Evolutionary conservation across 1,140 invertebrate genomes (phyloP).

Genomic region (Pentalonia nigronervosa): DNA sequence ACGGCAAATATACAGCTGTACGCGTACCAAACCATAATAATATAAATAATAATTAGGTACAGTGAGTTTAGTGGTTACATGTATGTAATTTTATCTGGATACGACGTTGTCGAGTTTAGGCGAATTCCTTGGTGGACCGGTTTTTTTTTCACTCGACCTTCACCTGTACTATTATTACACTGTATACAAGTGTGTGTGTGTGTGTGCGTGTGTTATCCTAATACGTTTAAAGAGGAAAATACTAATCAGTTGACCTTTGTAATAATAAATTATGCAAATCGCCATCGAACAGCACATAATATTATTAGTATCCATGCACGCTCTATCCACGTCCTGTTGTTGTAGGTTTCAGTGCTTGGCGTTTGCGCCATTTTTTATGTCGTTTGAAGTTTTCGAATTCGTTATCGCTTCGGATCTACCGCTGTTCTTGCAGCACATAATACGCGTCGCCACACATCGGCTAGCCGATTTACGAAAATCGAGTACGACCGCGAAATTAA

Average conservation of each 20-base stretch:
- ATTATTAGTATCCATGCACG: neutral
- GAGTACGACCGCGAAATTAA: neutral
- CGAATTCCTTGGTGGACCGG: constrained; percentile 31
- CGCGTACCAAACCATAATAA: neutral
- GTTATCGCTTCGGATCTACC: neutral
- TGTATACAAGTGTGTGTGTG: neutral
- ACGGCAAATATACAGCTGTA: neutral
- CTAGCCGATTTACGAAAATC: neutral
- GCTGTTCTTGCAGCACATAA: no score
- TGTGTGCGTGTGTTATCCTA: neutral
- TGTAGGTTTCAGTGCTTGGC: no score
- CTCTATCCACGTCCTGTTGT: no score
- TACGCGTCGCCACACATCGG: no score
- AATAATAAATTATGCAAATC: constrained; percentile 9
- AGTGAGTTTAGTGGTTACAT: neutral
- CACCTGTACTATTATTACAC: neutral
- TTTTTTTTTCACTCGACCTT: constrained; percentile 24
- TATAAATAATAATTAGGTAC: neutral
- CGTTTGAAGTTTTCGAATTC: neutral
- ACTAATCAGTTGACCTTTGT: constrained; percentile 7
- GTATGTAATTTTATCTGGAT: neutral
- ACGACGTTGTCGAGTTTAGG: neutral
- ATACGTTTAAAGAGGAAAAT: neutral
- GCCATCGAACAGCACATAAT: neutral
- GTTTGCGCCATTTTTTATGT: neutral